Conservation (phyloP, 35 echinoderm and acorn worm species). For the Heliocidaris tuberculata region DNA sequence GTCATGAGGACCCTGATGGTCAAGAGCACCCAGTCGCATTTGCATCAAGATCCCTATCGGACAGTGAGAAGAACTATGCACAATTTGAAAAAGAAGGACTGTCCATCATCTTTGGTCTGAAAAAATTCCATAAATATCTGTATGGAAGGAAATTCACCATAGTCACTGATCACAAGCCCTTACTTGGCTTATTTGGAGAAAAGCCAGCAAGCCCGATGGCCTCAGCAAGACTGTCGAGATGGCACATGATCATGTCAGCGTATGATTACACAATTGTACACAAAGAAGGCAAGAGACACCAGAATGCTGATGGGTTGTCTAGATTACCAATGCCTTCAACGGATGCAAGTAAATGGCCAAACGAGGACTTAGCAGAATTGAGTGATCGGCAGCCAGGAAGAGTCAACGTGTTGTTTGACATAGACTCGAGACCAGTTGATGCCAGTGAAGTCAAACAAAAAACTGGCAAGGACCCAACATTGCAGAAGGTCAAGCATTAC, state of each 20-base stretch:
- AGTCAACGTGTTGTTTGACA: constrained; percentile 45
- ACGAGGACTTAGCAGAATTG: background rate
- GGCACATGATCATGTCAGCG: constrained; percentile 58
- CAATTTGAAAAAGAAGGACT: constrained; percentile 70
- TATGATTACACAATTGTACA: constrained; percentile 54
- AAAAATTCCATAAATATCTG: constrained; percentile 66
- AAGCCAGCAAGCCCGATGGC: constrained; percentile 62
- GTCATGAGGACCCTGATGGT: constrained; percentile 44
- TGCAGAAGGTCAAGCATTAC: constrained; percentile 49
- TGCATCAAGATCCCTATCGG: constrained; percentile 54
- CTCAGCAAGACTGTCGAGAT: constrained; percentile 59
- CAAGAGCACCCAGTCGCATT: constrained; percentile 61
- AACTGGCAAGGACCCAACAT: constrained; percentile 44
- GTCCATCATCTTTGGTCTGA: constrained; percentile 56
- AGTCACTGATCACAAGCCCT: constrained; percentile 72
- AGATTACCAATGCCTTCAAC: constrained; percentile 27
- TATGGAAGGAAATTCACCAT: constrained; percentile 65
- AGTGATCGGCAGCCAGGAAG: background rate
- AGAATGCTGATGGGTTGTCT: constrained; percentile 53
- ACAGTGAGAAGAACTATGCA: constrained; percentile 68
- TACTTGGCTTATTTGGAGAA: constrained; percentile 49
- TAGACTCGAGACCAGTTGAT: constrained; percentile 50
- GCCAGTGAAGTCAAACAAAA: constrained; percentile 40
- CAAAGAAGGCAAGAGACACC: constrained; percentile 49
- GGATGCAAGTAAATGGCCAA: background rate